Evolutionary conservation across 1,140 invertebrate species (phyloP), one percentile per base, ranked within the genome.

Genomic region (Drosophila burlai): DNA sequence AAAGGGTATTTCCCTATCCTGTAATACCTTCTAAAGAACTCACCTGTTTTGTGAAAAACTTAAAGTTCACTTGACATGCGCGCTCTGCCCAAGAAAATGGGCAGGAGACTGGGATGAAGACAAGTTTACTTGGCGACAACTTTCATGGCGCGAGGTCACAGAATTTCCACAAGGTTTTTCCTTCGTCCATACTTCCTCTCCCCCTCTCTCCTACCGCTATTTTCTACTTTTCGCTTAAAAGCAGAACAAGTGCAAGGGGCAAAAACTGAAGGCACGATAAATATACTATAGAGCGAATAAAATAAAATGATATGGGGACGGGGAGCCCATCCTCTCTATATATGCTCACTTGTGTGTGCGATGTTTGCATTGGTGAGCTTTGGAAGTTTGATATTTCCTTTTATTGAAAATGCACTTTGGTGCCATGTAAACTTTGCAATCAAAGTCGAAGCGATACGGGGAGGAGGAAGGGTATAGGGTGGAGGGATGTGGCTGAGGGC

Each of bases 381-480:
- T 66, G 40, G 52, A 66, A 80, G 84, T 84, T 84, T 87, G 84
- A 89, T 87, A 89, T 87, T 87, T 87, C 77, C 84, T 89, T 89
- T 87, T 87, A 87, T 87, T 87, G 84, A 87, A 87, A 87, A 87
- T 87, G 84, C 84, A 87, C 84, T 87, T 87, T 87, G 84, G 84
- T 87, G 84, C 84, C 85, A 87, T 87, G 84, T 87, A 87, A 87
- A 87, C 73, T 87, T 87, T 87, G 84, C 84, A 87, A 87, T 87
- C 84, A 87, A 87, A 87, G 85, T 84, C 81, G 81, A 61, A 46
- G 21, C 13, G 50, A 50, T 46, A 45, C 21, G 26, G 43, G 10
- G 45, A 24, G 46, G 16, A 4, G 26, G 8, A 21, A 31, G 47
- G 26, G 49, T 26, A 9, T 1, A 45, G 29, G 47, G 55, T 38